Conservation (phyloP, 2,888 invertebrate species). For the Troilus luridus region DNA sequence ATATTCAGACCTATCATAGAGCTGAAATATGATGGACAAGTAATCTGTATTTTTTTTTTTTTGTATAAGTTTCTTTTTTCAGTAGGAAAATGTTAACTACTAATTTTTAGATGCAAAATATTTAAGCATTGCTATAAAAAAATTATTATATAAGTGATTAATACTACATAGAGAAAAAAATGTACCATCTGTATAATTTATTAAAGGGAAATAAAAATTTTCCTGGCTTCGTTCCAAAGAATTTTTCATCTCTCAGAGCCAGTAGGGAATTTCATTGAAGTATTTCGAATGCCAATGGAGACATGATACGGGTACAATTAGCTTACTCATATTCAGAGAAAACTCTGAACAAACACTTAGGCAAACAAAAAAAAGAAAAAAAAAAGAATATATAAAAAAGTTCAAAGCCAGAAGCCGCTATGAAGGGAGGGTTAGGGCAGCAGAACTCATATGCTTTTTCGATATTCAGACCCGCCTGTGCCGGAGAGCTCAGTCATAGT, state of each 20-base stretch:
- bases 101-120: neutral
- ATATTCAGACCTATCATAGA: no score
- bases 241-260: constrained; percentile 13
- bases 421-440: neutral
- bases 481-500: constrained; percentile 3
- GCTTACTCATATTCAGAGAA: constrained; percentile 37
- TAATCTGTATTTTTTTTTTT: no score
- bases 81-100: neutral
- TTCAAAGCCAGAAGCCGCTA: neutral
- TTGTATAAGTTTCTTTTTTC: no score
- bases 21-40: no score
- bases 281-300: constrained; percentile 27
- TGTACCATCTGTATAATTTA: neutral
- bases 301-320: constrained; percentile 21
- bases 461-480: neutral
- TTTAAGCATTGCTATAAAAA: neutral
- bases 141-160: neutral
- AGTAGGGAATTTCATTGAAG: constrained; percentile 36
- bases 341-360: constrained; percentile 42
- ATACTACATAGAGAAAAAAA: neutral
- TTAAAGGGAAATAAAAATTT: neutral
- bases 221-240: neutral
- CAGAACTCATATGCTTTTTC: constrained; percentile 25
- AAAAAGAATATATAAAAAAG: neutral
- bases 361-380: constrained; percentile 19